Percentiles rank a stretch among this genome's conserved stretches.
These are phyloP conservation scores for Pelodytes ibericus DNA, from an alignment of 2,797 vertebrate species.

Conservation along the genomic window DNA sequence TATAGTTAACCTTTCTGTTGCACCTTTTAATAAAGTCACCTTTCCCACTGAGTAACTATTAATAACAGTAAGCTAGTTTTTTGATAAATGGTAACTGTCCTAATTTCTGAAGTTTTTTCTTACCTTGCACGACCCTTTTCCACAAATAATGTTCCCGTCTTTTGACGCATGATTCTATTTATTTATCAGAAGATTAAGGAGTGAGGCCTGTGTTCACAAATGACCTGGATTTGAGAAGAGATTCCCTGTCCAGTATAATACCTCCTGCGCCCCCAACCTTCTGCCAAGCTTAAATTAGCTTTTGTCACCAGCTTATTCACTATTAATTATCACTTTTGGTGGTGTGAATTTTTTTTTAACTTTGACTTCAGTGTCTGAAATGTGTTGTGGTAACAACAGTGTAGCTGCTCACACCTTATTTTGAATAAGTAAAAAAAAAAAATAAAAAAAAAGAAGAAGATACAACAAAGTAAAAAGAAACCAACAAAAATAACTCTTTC, in stretches of 20 bases:
- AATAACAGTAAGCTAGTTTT: too few relatives aligned
- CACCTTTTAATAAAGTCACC: too few relatives aligned
- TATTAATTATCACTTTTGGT: conserved; percentile 60
- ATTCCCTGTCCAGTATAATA: conserved; percentile 58
- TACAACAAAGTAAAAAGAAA: too few relatives aligned
- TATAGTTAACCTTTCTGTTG: too few relatives aligned
- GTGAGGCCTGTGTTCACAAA: neutral
- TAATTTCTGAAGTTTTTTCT: conserved; percentile 1
- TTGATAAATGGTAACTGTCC: too few relatives aligned
- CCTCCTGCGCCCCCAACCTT: conserved; percentile 59
- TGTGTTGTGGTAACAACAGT: conserved; percentile 9
- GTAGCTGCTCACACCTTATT: conserved; percentile 10
- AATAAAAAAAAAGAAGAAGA: too few relatives aligned
- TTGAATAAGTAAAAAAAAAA: too few relatives aligned
- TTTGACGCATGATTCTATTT: conserved; percentile 34
- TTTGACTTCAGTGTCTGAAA: conserved; percentile 48
- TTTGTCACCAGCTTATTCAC: conserved; percentile 64
- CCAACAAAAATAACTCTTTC: too few relatives aligned
- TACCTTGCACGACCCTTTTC: conserved; percentile 11
- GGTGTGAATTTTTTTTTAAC: conserved; percentile 62
- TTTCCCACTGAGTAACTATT: too few relatives aligned
- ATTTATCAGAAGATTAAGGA: conserved; percentile 13
- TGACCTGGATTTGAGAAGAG: conserved; percentile 52
- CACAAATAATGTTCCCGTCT: neutral
- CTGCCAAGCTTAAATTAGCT: conserved; percentile 66